Base-by-base conservation (phyloP, 2,113 vertebrate species). In the Mormyrus lacerda region DNA sequence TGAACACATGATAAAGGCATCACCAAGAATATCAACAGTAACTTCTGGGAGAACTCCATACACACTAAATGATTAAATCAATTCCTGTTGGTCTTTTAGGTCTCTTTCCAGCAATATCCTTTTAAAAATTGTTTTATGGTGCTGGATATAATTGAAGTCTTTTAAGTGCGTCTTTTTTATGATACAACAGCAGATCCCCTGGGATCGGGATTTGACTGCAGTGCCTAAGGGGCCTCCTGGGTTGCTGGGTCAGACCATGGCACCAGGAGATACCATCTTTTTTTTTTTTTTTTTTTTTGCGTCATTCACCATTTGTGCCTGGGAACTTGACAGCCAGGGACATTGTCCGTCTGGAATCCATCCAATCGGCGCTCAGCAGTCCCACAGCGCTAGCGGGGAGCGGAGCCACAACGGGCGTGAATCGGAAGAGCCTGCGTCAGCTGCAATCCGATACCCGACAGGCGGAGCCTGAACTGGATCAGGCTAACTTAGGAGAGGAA, bases 381-480 rank as follows among this genome's bases (percentile, higher is more conserved):
- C 73, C 73, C 17, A 2, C 73, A 42, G 73, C 15, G 35, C 73
- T 17, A 79, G 73, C 73, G 10, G 35, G 35, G 73, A 79, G 73
- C 73, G 35, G 73, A 79, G 73, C 73, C 73, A 79, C 73, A 79
- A 42, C 35, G 73, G 35, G 73, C 73, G 73, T 79, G 31, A 79
- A 79, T 79, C 73, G 73, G 73, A 79, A 79, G 73, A 79, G 73
- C 73, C 73, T 79, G 35, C 73, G 73, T 79, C 73, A 79, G 73
- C 73, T 79, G 73, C 73, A 79, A 79, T 42, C 73, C 15, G 73
- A 79, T 17, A 79, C 73, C 73, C 11, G 73, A 42, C 35, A 79
- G 73, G 73, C 73, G 73, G 73, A 79, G 73, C 73, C 15, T 39
- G 73, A 79, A 42, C 73, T 79, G 73, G 73, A 79, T 79, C 31